phyloP scores from a whole-genome alignment of 2,888 invertebrate genomes.

The Lasioglossum oenotherae region DNA sequence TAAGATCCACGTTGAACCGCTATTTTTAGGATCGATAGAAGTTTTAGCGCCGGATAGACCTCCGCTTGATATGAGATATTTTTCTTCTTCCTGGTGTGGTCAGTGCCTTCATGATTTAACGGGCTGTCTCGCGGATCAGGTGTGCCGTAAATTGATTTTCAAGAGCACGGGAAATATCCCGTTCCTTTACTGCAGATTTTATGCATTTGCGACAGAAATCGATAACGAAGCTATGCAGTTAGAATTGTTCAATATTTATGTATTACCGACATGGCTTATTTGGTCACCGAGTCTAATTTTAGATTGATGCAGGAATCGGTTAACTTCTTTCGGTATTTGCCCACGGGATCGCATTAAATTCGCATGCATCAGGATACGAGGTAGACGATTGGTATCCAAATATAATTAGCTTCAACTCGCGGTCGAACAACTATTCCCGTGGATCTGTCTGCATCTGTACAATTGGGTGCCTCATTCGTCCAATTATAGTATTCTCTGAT shows the following conservation, averaged over 20 bases:
- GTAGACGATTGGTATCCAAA: constrained; percentile 38
- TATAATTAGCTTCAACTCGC: constrained; percentile 45
- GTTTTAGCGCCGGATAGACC: constrained; percentile 1
- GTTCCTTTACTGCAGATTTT: not conserved
- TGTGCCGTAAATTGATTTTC: not conserved
- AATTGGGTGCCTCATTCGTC: constrained; percentile 48
- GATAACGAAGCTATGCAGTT: not conserved
- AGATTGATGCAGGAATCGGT: not conserved
- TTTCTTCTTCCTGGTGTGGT: constrained; percentile 14
- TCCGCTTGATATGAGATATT: constrained; percentile 37
- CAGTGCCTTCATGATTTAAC: not conserved
- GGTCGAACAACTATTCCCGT: constrained; percentile 48
- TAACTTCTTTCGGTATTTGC: not conserved
- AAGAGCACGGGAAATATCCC: not conserved
- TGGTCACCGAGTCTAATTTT: not conserved
- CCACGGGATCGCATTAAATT: not conserved
- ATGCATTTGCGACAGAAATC: too few species aligned
- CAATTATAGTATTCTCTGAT: constrained; percentile 45
- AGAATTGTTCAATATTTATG: not conserved
- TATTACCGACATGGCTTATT: not conserved
- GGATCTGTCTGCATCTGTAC: constrained; percentile 36
- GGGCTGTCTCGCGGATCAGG: not conserved
- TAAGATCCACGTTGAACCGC: constrained; percentile 45
- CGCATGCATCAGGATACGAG: not conserved
- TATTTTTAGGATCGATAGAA: constrained; percentile 51